Conservation (phyloP, 2,797 vertebrate species). For the Peromyscus melanophrys region DNA sequence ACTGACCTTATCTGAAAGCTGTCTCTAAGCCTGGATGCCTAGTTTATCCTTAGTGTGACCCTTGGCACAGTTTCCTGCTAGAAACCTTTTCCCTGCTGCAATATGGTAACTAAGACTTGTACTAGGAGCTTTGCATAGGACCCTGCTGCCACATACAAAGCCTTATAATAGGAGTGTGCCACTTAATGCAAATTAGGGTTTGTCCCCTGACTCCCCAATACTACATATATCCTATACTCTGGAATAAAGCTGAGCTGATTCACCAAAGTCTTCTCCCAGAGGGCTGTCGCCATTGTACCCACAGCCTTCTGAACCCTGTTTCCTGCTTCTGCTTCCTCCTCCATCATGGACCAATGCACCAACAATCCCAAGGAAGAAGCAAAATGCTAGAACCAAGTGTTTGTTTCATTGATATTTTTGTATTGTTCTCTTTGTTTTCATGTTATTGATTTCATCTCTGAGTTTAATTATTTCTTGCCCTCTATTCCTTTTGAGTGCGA, state of each 20-base stretch:
- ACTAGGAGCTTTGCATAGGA: neutral
- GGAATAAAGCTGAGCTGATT: neutral
- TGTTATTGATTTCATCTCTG: neutral
- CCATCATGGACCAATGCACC: neutral
- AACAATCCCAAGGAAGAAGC: neutral
- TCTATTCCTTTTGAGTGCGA: neutral
- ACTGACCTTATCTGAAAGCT: neutral
- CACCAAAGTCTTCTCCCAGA: neutral
- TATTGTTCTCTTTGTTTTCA: neutral
- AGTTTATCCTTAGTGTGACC: neutral
- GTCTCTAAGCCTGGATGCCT: neutral
- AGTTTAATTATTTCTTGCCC: neutral
- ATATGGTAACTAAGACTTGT: neutral
- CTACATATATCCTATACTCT: neutral
- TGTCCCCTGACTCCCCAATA: neutral
- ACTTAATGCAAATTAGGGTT: neutral
- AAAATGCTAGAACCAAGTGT: neutral
- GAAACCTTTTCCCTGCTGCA: neutral
- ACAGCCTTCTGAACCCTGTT: neutral
- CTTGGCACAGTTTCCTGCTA: neutral
- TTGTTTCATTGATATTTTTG: neutral
- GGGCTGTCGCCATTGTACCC: neutral
- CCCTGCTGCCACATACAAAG: neutral
- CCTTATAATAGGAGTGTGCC: neutral
- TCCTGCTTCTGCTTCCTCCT: neutral